Percentiles rank a stretch among this genome's conserved stretches.
These are phyloP conservation scores for Cactoblastis cactorum DNA, from an alignment of 2,888 invertebrate species.

Conservation along the genomic window DNA sequence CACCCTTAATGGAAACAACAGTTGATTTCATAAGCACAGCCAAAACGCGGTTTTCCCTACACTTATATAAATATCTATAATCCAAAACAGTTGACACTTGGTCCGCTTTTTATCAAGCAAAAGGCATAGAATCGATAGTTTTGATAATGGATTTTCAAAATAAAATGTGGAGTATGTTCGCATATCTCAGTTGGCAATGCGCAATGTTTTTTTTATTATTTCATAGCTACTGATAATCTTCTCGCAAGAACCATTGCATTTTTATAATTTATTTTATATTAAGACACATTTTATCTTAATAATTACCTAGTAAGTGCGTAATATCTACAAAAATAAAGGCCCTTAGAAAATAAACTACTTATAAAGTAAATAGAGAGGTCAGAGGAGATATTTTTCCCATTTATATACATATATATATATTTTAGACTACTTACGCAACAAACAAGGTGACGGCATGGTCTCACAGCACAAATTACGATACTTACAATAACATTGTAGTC, in stretches of 20 bases:
- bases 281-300: neutral
- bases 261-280: too few species aligned
- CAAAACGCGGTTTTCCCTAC: constrained; percentile 57
- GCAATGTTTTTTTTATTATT: neutral
- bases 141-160: constrained; percentile 21
- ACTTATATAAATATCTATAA: constrained; percentile 55
- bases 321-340: neutral
- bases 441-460: constrained; percentile 44
- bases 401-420: constrained; percentile 23
- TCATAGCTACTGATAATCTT: too few species aligned
- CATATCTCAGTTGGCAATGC: neutral
- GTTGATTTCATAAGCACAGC: constrained; percentile 58
- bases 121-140: constrained; percentile 57
- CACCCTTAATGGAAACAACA: neutral
- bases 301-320: neutral
- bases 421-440: constrained; percentile 37
- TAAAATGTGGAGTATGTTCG: neutral
- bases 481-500: constrained; percentile 4
- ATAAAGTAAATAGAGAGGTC: neutral
- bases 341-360: neutral
- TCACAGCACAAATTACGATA: constrained; percentile 46
- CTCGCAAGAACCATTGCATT: neutral
- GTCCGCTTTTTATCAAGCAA: constrained; percentile 72
- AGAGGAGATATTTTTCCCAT: constrained; percentile 4
- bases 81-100: constrained; percentile 72